Evolutionary conservation across 2,113 vertebrate genomes (phyloP).

Genomic region (Pseudonaja textilis): DNA sequence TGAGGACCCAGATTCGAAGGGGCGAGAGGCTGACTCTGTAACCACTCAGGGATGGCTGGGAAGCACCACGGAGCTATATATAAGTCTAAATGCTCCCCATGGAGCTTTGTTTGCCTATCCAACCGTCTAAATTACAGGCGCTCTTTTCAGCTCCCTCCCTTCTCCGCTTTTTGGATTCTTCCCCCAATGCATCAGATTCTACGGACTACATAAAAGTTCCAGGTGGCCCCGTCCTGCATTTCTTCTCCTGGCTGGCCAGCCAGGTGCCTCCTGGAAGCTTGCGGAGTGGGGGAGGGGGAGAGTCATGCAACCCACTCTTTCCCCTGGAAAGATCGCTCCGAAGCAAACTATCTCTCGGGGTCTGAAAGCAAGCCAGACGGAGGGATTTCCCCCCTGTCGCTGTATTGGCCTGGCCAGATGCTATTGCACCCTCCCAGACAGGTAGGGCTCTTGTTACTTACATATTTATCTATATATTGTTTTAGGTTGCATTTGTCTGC

Average conservation of each 20-base stretch:
- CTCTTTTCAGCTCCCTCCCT: background rate
- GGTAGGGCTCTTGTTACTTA: background rate
- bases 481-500: background rate
- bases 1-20: no score
- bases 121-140: background rate
- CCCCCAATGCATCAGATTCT: background rate
- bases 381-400: background rate
- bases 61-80: background rate
- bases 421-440: no score
- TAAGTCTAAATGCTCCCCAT: background rate
- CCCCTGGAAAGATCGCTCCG: background rate
- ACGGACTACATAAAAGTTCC: no score
- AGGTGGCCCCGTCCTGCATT: background rate
- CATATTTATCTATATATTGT: background rate
- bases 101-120: background rate
- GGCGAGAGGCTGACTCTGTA: background rate
- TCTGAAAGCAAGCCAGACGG: background rate
- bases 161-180: background rate
- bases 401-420: background rate
- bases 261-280: background rate
- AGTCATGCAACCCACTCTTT: background rate
- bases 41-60: background rate
- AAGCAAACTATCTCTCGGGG: background rate
- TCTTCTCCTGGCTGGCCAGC: background rate
- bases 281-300: rapidly evolving